These are phyloP conservation scores for Lordiphosa mommai DNA, from an alignment of 1,140 invertebrate species.

Conservation along the genomic window DNA sequence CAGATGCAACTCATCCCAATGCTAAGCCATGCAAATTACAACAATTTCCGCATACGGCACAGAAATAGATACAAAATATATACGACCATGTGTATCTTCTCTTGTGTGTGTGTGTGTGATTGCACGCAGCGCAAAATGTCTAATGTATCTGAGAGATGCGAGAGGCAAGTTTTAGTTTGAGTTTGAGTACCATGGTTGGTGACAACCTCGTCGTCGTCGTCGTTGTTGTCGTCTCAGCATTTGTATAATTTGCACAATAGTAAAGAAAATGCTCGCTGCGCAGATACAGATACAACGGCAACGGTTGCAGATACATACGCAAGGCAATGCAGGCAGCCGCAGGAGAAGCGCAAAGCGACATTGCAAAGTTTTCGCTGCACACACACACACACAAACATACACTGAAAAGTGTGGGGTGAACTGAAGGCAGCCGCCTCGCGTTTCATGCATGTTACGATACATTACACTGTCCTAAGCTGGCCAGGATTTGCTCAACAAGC, in stretches of 20 bases:
- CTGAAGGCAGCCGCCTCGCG: background rate
- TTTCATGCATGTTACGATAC: too few relatives aligned
- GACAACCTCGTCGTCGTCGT: slow-evolving; percentile 38
- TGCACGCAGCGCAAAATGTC: slow-evolving; percentile 36
- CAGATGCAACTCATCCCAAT: slow-evolving; percentile 34
- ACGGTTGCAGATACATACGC: slow-evolving; percentile 30
- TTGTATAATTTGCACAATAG: slow-evolving; percentile 70
- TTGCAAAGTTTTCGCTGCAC: slow-evolving; percentile 45
- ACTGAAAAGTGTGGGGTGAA: background rate
- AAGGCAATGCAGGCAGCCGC: slow-evolving; percentile 20
- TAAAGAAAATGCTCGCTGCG: slow-evolving; percentile 64
- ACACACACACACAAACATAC: background rate
- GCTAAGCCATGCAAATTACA: slow-evolving; percentile 69
- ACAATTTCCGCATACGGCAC: slow-evolving; percentile 64
- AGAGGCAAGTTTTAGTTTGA: slow-evolving; percentile 4
- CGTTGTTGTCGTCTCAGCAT: slow-evolving; percentile 30
- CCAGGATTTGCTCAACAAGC: background rate
- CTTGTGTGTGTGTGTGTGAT: slow-evolving; percentile 6
- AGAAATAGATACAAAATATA: slow-evolving; percentile 68
- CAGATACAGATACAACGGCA: slow-evolving; percentile 46
- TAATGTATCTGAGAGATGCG: slow-evolving; percentile 61
- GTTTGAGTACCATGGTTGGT: slow-evolving; percentile 34
- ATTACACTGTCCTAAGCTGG: background rate
- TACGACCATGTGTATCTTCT: slow-evolving; percentile 12
- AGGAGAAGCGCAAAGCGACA: slow-evolving; percentile 34